phyloP scores from a whole-genome alignment of 2,888 invertebrate genomes.

The Sphaerophoria taeniata region DNA sequence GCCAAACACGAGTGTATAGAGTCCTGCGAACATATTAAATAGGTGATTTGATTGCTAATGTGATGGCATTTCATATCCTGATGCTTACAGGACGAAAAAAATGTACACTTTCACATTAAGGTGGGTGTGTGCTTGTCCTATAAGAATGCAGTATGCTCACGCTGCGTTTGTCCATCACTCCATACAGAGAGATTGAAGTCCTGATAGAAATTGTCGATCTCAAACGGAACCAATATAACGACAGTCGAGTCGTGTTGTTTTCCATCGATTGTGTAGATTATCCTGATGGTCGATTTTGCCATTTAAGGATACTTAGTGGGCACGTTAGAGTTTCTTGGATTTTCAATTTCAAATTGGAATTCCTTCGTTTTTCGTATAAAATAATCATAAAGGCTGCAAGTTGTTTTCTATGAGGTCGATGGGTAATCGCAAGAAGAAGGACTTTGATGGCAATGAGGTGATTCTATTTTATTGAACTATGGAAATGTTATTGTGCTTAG shows the following conservation, averaged over 20 bases:
- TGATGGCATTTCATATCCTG: slow-evolving; percentile 72
- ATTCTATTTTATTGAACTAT: slow-evolving; percentile 14
- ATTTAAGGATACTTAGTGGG: slow-evolving; percentile 59
- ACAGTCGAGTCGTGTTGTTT: slow-evolving; percentile 20
- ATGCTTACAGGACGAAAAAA: slow-evolving; percentile 11
- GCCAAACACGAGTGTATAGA: slow-evolving; percentile 53
- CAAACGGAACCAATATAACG: slow-evolving; percentile 49
- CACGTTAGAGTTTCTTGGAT: slow-evolving; percentile 60
- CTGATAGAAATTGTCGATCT: slow-evolving; percentile 38
- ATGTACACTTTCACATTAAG: neutral
- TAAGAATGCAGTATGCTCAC: slow-evolving; percentile 46
- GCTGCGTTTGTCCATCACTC: slow-evolving; percentile 33
- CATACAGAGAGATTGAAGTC: too few relatives aligned
- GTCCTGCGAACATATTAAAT: slow-evolving; percentile 69
- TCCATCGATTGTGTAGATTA: slow-evolving; percentile 65
- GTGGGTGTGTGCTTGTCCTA: neutral
- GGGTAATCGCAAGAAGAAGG: neutral
- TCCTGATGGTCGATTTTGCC: slow-evolving; percentile 56
- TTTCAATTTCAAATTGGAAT: slow-evolving; percentile 69
- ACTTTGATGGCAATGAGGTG: neutral
- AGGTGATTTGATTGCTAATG: slow-evolving; percentile 77
- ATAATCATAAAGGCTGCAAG: slow-evolving; percentile 56
- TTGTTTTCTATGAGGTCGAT: neutral
- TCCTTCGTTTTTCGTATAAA: slow-evolving; percentile 45
- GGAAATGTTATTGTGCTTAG: neutral